Evolutionary conservation across 2,888 invertebrate species (phyloP), one percentile per base, ranked within the genome.

Genomic region (Anorthoa munda): DNA sequence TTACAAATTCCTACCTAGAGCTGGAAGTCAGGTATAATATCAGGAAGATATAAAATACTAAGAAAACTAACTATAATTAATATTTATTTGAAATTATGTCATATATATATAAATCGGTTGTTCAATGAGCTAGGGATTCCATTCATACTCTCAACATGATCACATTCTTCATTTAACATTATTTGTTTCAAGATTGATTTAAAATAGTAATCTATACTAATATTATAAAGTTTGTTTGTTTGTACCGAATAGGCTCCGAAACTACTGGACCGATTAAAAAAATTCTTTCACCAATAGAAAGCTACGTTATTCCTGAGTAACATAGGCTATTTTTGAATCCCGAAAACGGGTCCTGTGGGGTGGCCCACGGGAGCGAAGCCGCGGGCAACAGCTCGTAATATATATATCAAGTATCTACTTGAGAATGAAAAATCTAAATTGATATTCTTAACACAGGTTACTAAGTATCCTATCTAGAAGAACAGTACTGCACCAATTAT

Each of bases 91-190:
- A 18, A 60, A 55, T 58, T 51, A 13, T 50, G 15, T 45, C 5
- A 48, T 4, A 53, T 50, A 39, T 17, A 17, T 23, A 17, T 58
- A 53, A 0, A 21, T 55, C 48, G 0, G n/a, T 50, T 23, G 12
- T n/a, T 75, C 13, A 76, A 58, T 68, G 31, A 53, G n/a, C 12
- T 31, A 48, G 15, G 51, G 63, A 68, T 77, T 63, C 63, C 23
- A 72, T 58, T 72, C 58, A 66, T 26, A 66, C 13, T n/a, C 17
- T 23, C 17, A 4, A 51, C 12, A 31, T 31, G 39, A 5, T 39
- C 1, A 26, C 17, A 11, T 31, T n/a, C 23, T 17, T 46, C 1
- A 23, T 31, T 23, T n/a, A 65, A n/a, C 15, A 15, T 31, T 59
- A n/a, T n/a, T 45, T 23, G 17, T 53, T 59, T 46, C 17, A 13